Percentiles rank a stretch among this genome's conserved stretches.
These are phyloP conservation scores for Grammomys dolichurus DNA, from an alignment of 2,113 vertebrate species.

Conservation along the genomic window DNA sequence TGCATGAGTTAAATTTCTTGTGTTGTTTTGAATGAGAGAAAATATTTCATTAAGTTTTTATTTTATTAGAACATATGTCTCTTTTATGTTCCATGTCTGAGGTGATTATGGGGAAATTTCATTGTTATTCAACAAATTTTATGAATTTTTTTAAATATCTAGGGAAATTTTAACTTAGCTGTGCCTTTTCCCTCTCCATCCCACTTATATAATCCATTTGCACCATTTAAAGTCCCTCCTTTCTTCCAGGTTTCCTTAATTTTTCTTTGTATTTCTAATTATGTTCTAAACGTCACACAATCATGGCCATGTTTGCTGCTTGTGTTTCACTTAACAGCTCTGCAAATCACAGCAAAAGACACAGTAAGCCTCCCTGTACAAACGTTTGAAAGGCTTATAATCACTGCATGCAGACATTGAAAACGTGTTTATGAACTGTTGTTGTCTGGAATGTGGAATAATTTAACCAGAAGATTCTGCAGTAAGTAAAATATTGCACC, in stretches of 20 bases:
- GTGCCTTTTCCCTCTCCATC: not conserved
- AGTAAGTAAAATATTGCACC: not conserved
- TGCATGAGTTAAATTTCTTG: not conserved
- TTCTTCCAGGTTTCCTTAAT: not conserved
- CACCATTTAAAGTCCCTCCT: not conserved
- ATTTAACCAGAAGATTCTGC: not conserved
- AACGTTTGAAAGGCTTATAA: not conserved
- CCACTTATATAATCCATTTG: not conserved
- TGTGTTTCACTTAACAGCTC: not conserved
- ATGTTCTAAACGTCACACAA: not conserved
- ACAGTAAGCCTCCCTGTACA: not conserved
- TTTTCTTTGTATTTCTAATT: not conserved
- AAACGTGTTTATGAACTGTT: not conserved
- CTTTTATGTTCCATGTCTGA: not conserved
- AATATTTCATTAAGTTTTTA: not conserved
- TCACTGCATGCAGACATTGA: not conserved
- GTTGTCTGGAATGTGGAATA: not conserved
- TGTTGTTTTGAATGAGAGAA: not conserved
- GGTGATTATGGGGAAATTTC: not conserved
- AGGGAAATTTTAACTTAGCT: not conserved
- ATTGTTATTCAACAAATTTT: not conserved
- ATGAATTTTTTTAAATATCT: not conserved
- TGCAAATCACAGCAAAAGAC: not conserved
- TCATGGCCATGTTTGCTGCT: not conserved
- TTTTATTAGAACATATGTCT: not conserved